Evolutionary conservation across 2,113 vertebrate genomes (phyloP).

Genomic region (Podarcis muralis): DNA sequence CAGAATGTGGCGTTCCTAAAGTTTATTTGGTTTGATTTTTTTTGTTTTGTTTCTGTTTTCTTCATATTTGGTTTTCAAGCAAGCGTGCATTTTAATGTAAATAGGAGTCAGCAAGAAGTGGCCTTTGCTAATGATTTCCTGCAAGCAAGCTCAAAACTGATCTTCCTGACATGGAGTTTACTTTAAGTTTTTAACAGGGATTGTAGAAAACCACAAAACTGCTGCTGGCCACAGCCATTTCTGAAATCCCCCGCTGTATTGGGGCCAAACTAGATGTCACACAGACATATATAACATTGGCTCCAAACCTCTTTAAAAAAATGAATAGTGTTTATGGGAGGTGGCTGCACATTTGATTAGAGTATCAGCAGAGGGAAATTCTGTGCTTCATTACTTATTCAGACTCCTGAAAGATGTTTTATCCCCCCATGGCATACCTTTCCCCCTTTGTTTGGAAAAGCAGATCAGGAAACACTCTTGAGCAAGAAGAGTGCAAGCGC

Average conservation of each 20-base stretch:
- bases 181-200: neutral
- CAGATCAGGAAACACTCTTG: too few species aligned
- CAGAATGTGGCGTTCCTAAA: constrained; percentile 67
- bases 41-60: neutral
- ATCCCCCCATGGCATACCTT: too few species aligned
- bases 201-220: neutral
- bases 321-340: neutral
- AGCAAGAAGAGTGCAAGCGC: neutral
- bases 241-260: neutral
- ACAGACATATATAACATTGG: neutral
- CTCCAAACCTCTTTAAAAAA: neutral
- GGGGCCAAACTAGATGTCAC: neutral
- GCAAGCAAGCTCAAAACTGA: neutral
- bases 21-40: constrained; percentile 55
- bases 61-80: constrained; percentile 69
- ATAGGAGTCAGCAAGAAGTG: constrained; percentile 56
- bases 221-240: neutral
- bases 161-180: constrained; percentile 22
- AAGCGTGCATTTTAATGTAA: constrained; percentile 50
- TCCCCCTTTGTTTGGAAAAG: too few species aligned
- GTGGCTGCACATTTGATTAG: neutral
- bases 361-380: neutral
- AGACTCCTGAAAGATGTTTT: too few species aligned
- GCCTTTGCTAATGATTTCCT: neutral
- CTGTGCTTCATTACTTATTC: too few species aligned